Evolutionary conservation across 2,888 invertebrate species (phyloP), one percentile per base, ranked within the genome.

Genomic region (Tetragonula carbonaria): DNA sequence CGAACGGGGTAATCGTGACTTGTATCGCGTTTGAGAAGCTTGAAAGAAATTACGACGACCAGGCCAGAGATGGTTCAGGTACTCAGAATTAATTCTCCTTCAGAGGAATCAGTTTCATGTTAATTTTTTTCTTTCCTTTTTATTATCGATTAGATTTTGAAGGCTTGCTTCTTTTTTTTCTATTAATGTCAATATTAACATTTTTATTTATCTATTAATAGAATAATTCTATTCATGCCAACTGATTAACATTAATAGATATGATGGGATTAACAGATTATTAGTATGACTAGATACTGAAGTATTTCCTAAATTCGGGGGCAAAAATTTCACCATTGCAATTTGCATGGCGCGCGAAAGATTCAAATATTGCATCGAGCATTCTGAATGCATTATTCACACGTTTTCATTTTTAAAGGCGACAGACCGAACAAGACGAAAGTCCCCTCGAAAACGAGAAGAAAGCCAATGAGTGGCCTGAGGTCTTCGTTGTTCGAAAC

Each of bases 1-100:
- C 93, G 18, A 93, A 93, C 67, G 92, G 93, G 8, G 90, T 85
- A 45, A 90, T 93, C 72, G 90, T 93, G 63, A 91, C 90, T 74
- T 91, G 93, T 76, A 84, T 67, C 59, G 81, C 80, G 45, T 92
- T 91, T 75, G 38, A 80, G 63, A 78, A 86, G 63, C n/a, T 66
- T 4, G 51, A 23, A 2, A 65, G 21, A 28, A 65, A 53, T 33
- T 5, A 72, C 16, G 38, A 67, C 0, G n/a, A 57, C 1, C 66
- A 38, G 16, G 23, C 38, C 0, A 63, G 53, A 74, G n/a, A 21
- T 28, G n/a, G 6, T 51, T 66, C 23, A 74, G 74, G 74, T 74
- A 74, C 23, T 38, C 65, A 5, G 16, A 33, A 28, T 21, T 53
- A 4, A 62, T 62, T 8, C 4, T 28, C 23, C 23, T 28, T 62